A percentile compares a stretch with the other conserved stretches of the same genome.
Evolutionary conservation across 2,888 invertebrate species (phyloP).

Genomic region (Bimastos eiseni): DNA sequence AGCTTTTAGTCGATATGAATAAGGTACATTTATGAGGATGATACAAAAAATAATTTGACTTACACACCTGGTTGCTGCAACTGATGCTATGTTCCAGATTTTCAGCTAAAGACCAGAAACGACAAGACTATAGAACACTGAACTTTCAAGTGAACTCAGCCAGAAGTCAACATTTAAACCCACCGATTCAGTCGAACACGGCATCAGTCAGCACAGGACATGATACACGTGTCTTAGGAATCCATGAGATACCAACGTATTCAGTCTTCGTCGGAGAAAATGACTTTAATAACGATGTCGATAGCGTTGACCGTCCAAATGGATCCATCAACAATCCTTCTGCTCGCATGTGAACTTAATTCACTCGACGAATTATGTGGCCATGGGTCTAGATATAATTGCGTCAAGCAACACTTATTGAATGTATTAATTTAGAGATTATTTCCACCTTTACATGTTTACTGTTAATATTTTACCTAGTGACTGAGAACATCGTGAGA

Average conservation of each 20-base stretch:
- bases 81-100: not conserved
- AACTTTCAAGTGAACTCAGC: not conserved
- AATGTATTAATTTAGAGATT: too few relatives aligned
- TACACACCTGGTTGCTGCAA: not conserved
- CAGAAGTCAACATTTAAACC: not conserved
- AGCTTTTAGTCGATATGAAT: too few relatives aligned
- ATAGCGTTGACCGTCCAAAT: not conserved
- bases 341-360: not conserved
- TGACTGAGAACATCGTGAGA: too few relatives aligned
- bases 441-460: too few relatives aligned
- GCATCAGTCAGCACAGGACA: not conserved
- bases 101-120: not conserved
- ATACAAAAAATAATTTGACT: too few relatives aligned
- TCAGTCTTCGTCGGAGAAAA: not conserved
- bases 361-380: too few relatives aligned
- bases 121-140: conserved; percentile 3
- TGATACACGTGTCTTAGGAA: not conserved
- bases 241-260: not conserved
- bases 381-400: too few relatives aligned
- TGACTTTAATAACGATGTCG: not conserved
- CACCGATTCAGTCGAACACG: not conserved
- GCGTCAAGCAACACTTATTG: too few relatives aligned
- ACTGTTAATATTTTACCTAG: too few relatives aligned
- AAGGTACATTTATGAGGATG: too few relatives aligned
- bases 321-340: not conserved